Conservation (phyloP, 2,113 vertebrate genomes). For the Pomatostomus ruficeps region DNA sequence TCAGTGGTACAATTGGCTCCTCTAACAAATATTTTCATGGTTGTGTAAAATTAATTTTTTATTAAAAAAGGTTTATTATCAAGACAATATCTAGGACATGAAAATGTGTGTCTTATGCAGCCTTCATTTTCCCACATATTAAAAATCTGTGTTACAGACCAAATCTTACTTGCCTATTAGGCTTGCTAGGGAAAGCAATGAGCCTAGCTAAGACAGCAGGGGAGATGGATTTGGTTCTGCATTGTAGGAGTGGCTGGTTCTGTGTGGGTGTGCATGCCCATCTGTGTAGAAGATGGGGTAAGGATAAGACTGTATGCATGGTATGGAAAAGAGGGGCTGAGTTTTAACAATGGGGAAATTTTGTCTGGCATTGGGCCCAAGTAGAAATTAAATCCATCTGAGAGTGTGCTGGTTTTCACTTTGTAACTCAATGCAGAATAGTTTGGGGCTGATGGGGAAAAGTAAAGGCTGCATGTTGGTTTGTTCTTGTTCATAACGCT, state of each 20-base stretch:
- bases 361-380: conserved; percentile 4
- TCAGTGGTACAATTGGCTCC: neutral
- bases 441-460: neutral
- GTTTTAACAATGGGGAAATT: conserved; percentile 32
- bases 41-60: conserved; percentile 26
- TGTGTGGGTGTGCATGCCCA: neutral
- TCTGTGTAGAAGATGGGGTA: neutral
- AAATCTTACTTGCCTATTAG: neutral
- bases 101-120: neutral
- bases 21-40: neutral
- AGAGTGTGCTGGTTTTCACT: conserved; percentile 21
- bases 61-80: conserved; percentile 38
- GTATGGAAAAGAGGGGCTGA: neutral
- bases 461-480: neutral
- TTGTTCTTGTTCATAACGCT: conserved; percentile 2
- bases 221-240: neutral
- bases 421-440: conserved; percentile 38
- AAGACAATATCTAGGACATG: neutral
- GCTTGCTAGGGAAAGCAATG: neutral
- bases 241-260: neutral
- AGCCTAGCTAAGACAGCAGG: neutral
- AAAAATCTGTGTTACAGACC: neutral
- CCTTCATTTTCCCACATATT: neutral
- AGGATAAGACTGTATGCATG: neutral
- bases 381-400: conserved; percentile 48